Conservation (phyloP, 1,140 invertebrate genomes). For the Asbolus verrucosus region DNA sequence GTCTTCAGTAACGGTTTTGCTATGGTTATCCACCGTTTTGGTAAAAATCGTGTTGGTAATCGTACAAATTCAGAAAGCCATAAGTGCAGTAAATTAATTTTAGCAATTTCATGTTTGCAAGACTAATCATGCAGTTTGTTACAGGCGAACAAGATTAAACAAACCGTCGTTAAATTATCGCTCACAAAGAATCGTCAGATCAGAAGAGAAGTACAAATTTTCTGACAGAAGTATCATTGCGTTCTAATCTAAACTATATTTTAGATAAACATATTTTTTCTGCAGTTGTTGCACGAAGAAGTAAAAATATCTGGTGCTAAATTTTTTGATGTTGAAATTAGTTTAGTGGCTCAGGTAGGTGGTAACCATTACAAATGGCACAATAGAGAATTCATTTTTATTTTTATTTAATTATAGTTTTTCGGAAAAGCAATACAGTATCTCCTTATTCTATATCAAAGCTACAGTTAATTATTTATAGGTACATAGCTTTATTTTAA, state of each 20-base stretch:
- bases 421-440: conserved; percentile 16
- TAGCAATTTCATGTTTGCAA: not conserved
- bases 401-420: conserved; percentile 16
- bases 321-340: not conserved
- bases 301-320: conserved; percentile 3
- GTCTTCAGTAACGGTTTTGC: conserved; percentile 1
- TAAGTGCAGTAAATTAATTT: not conserved
- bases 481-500: too few relatives aligned
- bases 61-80: not conserved
- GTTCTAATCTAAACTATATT: conserved; percentile 9
- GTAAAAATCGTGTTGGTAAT: conserved; percentile 15
- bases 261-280: conserved; percentile 22
- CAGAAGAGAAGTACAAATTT: conserved; percentile 12
- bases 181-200: not conserved
- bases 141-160: conserved; percentile 1
- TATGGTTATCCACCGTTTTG: conserved; percentile 8
- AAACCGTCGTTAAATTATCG: not conserved
- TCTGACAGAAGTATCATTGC: too few relatives aligned
- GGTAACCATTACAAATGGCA: not conserved
- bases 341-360: not conserved
- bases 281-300: conserved; percentile 15
- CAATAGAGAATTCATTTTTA: not conserved
- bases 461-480: not conserved
- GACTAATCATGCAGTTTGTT: not conserved
- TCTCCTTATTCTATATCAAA: conserved; percentile 14